Percentiles rank a stretch among this genome's conserved stretches.
Evolutionary conservation across 2,113 vertebrate species (phyloP).

Genomic region (Chaetodon trifascialis): DNA sequence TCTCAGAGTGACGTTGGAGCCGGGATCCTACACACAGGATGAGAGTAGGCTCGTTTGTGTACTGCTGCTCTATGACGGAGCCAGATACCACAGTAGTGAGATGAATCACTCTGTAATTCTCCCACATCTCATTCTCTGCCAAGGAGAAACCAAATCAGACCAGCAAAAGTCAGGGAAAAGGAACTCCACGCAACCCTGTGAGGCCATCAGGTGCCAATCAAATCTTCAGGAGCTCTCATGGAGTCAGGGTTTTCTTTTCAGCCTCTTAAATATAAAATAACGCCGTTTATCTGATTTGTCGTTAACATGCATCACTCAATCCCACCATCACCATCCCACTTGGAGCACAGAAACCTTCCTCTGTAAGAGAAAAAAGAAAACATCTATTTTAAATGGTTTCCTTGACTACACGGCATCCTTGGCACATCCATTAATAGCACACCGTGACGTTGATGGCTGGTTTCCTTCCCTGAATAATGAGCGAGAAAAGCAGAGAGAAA

Average conservation of each 20-base stretch:
- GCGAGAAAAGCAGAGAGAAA: slow-evolving; percentile 39
- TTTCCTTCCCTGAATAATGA: slow-evolving; percentile 56
- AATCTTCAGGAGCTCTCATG: not conserved
- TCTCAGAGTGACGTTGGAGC: slow-evolving; percentile 45
- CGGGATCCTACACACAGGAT: slow-evolving; percentile 68
- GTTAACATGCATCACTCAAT: slow-evolving; percentile 20
- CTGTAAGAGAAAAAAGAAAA: slow-evolving; percentile 42
- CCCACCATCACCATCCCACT: slow-evolving; percentile 8
- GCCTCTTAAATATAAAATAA: slow-evolving; percentile 7
- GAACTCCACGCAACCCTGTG: slow-evolving; percentile 23
- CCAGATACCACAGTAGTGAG: slow-evolving; percentile 68
- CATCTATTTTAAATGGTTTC: slow-evolving; percentile 74
- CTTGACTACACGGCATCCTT: slow-evolving; percentile 79
- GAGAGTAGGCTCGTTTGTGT: slow-evolving; percentile 61
- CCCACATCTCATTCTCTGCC: slow-evolving; percentile 65
- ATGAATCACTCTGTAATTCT: slow-evolving; percentile 71
- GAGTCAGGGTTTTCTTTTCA: not conserved
- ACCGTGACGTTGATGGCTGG: slow-evolving; percentile 67
- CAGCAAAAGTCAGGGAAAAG: slow-evolving; percentile 37
- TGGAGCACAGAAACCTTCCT: slow-evolving; percentile 31
- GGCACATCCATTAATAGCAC: slow-evolving; percentile 75
- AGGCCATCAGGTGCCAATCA: slow-evolving; percentile 23
- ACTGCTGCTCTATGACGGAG: slow-evolving; percentile 53
- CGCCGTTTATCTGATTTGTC: not conserved
- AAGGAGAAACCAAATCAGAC: slow-evolving; percentile 55